Evolutionary conservation across 2,113 vertebrate genomes (phyloP).

Genomic region (Gadus chalcogrammus): DNA sequence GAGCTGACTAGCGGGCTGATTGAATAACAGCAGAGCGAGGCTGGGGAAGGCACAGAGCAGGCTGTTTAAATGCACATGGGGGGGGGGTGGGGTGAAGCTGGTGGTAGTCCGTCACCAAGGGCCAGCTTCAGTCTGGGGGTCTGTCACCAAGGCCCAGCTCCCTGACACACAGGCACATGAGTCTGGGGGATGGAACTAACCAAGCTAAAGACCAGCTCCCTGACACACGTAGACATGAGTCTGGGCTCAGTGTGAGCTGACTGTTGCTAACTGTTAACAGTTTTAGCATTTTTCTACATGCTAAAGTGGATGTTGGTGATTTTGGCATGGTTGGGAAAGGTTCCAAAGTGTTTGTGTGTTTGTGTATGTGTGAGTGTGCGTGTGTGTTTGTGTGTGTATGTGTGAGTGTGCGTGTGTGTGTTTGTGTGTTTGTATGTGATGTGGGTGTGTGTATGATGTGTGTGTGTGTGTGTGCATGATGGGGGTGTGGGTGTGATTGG

Average conservation of each 20-base stretch:
- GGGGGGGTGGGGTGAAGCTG: background rate
- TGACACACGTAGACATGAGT: too few relatives aligned
- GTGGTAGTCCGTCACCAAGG: background rate
- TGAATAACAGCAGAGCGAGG: conserved; percentile 42
- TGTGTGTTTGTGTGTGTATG: background rate
- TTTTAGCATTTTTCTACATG: too few relatives aligned
- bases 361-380: conserved; percentile 7
- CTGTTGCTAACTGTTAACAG: too few relatives aligned
- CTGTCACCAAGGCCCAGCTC: too few relatives aligned
- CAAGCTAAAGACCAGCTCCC: too few relatives aligned
- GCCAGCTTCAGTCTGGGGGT: too few relatives aligned
- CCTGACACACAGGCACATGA: too few relatives aligned
- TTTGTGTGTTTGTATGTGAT: conserved; percentile 32
- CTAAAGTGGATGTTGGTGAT: too few relatives aligned
- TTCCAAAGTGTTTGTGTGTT: background rate
- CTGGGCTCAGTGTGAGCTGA: too few relatives aligned
- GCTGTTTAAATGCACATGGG: conserved; percentile 17
- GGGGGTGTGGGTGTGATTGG: background rate
- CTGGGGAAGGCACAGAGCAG: background rate
- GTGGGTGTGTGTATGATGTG: conserved; percentile 13
- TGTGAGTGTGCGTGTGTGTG: conserved; percentile 25
- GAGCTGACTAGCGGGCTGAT: conserved; percentile 52
- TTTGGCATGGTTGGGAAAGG: too few relatives aligned
- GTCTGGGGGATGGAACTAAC: background rate
- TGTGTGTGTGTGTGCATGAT: conserved; percentile 6